A percentile compares a stretch with the other conserved stretches of the same genome.
Conservation (phyloP, 2,113 vertebrate species). For the Podiceps cristatus region DNA sequence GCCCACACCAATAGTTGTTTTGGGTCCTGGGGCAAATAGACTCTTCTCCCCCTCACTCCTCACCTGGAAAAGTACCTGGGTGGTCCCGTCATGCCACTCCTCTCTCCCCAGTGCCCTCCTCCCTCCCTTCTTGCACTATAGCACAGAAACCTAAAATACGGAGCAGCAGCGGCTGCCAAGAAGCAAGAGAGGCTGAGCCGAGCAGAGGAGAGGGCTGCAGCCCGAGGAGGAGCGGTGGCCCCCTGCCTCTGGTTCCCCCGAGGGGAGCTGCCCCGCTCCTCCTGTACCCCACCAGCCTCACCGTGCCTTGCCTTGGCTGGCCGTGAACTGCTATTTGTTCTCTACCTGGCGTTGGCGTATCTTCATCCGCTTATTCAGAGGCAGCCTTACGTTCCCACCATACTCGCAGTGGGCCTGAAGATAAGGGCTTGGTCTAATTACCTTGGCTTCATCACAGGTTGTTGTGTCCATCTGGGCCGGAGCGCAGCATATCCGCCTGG, state of each 20-base stretch:
- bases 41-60: slow-evolving; percentile 44
- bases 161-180: not conserved
- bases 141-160: not conserved
- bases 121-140: slow-evolving; percentile 6
- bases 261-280: rapidly evolving
- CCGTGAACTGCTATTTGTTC: not conserved
- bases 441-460: rapidly evolving
- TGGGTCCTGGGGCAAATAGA: slow-evolving; percentile 50
- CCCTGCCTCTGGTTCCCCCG: rapidly evolving
- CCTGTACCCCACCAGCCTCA: not conserved
- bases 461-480: not conserved
- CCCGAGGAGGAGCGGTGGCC: not conserved
- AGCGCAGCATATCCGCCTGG: not conserved
- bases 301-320: not conserved
- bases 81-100: slow-evolving; percentile 47
- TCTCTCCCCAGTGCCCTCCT: not conserved
- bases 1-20: slow-evolving; percentile 44
- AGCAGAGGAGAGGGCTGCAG: not conserved
- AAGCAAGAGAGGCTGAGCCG: not conserved
- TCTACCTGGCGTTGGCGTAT: not conserved
- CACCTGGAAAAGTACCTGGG: slow-evolving; percentile 41
- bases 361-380: rapidly evolving
- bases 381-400: rapidly evolving
- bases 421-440: not conserved
- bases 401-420: not conserved